phyloP scores from a whole-genome alignment of 2,113 vertebrate genomes.

The Cyphomyrus plagiostoma region DNA sequence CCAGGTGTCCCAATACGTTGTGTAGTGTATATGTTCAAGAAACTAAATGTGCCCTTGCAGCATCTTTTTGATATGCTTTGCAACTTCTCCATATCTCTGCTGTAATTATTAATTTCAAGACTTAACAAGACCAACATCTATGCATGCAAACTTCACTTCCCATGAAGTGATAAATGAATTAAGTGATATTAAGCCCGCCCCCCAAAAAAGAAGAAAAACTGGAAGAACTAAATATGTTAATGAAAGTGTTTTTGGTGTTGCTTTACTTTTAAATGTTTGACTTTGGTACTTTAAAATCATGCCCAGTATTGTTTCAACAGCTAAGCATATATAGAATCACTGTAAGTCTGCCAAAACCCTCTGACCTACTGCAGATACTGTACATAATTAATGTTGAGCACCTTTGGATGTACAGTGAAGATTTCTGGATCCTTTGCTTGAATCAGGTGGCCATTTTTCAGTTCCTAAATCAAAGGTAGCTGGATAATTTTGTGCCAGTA shows the following conservation, averaged over 20 bases:
- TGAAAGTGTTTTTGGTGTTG: background rate
- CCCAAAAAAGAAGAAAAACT: background rate
- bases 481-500: background rate
- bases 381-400: background rate
- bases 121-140: background rate
- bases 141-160: background rate
- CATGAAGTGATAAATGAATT: background rate
- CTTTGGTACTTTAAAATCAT: background rate
- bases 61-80: background rate
- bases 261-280: background rate
- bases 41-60: background rate
- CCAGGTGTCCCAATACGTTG: background rate
- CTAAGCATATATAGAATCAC: background rate
- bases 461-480: background rate
- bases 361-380: background rate
- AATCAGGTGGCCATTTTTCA: background rate
- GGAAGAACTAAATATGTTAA: background rate
- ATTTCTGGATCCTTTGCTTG: background rate
- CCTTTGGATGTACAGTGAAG: background rate
- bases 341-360: background rate
- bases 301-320: background rate
- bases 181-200: too few relatives aligned
- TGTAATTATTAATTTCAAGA: background rate
- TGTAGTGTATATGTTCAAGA: background rate
- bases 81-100: background rate